Evolutionary conservation across 2,113 vertebrate species (phyloP).

Genomic region (Pseudorectes ferrugineus): DNA sequence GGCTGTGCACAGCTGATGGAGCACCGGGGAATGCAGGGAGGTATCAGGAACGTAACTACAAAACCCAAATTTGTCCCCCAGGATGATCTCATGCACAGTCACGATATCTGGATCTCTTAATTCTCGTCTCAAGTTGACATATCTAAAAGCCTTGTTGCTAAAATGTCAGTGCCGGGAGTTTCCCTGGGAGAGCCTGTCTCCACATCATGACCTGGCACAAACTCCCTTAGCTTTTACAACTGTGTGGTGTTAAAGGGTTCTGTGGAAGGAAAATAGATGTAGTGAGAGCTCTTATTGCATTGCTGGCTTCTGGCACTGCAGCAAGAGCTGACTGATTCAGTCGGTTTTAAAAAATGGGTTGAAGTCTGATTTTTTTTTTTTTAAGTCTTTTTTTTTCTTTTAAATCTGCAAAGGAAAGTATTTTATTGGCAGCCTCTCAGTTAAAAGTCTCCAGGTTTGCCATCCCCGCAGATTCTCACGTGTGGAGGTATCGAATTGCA

Average conservation of each 20-base stretch:
- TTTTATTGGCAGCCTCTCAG: background rate
- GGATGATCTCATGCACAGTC: background rate
- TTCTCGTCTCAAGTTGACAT: background rate
- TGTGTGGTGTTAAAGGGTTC: background rate
- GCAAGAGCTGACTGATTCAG: background rate
- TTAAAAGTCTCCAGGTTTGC: background rate
- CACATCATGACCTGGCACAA: conserved; percentile 39
- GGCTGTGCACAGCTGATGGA: background rate
- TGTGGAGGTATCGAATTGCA: background rate
- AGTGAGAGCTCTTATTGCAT: background rate
- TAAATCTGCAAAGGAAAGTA: background rate
- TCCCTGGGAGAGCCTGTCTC: conserved; percentile 41
- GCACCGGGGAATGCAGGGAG: background rate
- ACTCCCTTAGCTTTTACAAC: conserved; percentile 30
- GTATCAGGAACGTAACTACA: background rate
- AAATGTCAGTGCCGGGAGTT: conserved; percentile 17
- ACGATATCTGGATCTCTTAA: conserved; percentile 6
- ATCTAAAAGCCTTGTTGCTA: conserved; percentile 1
- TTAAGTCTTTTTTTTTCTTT: background rate
- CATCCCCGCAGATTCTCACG: background rate
- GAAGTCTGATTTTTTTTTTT: background rate
- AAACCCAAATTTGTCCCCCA: background rate
- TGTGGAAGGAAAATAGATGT: conserved; percentile 3
- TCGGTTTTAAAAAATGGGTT: background rate
- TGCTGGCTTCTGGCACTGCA: background rate